Evolutionary conservation across 2,888 invertebrate species (phyloP), one percentile per base, ranked within the genome.

Genomic region (Tanypteryx hageni): DNA sequence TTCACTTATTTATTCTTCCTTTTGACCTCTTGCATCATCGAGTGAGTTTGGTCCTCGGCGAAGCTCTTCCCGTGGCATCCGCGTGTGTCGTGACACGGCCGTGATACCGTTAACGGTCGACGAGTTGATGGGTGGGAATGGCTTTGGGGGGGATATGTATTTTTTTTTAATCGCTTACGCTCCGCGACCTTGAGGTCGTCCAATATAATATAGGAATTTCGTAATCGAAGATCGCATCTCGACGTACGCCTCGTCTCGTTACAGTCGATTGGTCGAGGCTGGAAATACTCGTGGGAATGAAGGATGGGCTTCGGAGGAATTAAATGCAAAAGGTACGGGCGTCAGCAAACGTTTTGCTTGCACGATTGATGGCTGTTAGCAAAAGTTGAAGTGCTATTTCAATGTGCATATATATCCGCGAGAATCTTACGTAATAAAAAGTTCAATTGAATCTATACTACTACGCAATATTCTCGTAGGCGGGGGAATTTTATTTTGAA

Each of bases 201-300:
- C 31, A 68, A 89, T 89, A 18, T 89, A n/a, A 89, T 64, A 89
- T 89, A 64, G 89, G 89, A 89, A 89, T 89, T 61, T 89, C 89
- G 18, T 76, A 27, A 27, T 64, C 64, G 89, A 58, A 44, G 64
- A 89, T 64, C 61, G 89, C n/a, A 89, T 89, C 31, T 14, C 56
- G 61, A 64, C 31, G 44, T 11, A 18, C 22, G 18, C 56, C 84
- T 84, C 84, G 84, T 57, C 57, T 85, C 56, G 57, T 57, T 57
- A 85, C 76, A 9, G 76, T 10, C 76, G 76, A 27, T 76, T 13
- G 76, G 11, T 68, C n/a, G 68, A 22, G 22, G 56, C n/a, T 57
- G 57, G 57, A 57, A 56, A 57, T 85, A 57, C 8, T 85, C 58
- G 64, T n/a, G 44, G 83, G 83, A 56, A 64, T 16, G 64, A 5